Evolutionary conservation across 2,113 vertebrate species (phyloP), one percentile per base, ranked within the genome.

Genomic region (Tauraco erythrolophus): DNA sequence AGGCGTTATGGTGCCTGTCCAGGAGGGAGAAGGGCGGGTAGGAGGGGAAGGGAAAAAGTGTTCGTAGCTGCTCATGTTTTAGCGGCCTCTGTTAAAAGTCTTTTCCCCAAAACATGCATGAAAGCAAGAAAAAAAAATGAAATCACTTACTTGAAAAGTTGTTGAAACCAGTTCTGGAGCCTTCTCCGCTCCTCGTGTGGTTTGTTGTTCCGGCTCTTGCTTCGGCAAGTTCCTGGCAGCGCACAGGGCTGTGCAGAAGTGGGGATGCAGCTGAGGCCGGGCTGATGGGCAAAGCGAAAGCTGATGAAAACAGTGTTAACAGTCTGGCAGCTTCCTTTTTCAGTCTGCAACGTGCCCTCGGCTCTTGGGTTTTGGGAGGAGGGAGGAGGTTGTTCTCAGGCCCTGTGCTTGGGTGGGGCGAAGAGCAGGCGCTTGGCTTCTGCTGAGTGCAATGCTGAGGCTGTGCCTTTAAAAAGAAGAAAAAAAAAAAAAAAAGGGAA

Each of bases 141-240:
- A 71, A 19, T 71, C 48, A 97, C 97, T 97, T 92, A 98, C 97
- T 91, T 91, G 68, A 75, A 74, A 62, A 79, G 71, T 37, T 78
- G 74, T 33, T 93, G 76, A 87, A 96, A 62, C 12, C n/a, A 25
- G 27, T 91, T 88, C 66, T 92, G 81, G 58, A 56, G 37, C 19
- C 30, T 92, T 68, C 65, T 82, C 31, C 18, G 80, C 39, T n/a
- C 25, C 45, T 72, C 3, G 2, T 15, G 28, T 56, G 31, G 28
- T 39, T 87, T 85, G 41, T 57, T 4, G 11, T 66, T 74, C 2
- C 2, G 68, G 18, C 21, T 95, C 41, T 11, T 8, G 41, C 69
- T 19, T 9, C 2, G 8, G 23, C 10, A 57, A 24, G 3, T 15
- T 89, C 66, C 66, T 2, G 9, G 41, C 78, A 48, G 57, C 1